Evolutionary conservation across 2,888 invertebrate species (phyloP).

Genomic region (Patella depressa): DNA sequence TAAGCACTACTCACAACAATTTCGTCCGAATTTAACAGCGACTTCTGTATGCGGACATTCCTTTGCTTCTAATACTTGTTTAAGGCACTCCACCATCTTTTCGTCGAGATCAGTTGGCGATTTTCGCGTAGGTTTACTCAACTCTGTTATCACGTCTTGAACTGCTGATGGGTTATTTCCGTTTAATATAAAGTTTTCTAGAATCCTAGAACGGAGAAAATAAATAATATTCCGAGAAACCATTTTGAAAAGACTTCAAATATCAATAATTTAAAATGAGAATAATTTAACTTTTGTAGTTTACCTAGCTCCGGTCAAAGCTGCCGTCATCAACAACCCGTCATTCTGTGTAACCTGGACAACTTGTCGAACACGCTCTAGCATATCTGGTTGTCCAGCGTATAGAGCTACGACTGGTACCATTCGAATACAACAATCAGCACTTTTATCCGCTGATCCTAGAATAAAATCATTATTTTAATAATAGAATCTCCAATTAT

Average conservation of each 20-base stretch:
- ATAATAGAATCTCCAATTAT: no score
- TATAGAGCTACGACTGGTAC: constrained; percentile 59
- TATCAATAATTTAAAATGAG: neutral
- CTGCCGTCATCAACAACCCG: constrained; percentile 51
- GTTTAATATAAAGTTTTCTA: constrained; percentile 42
- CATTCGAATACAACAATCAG: constrained; percentile 55
- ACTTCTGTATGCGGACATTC: constrained; percentile 30
- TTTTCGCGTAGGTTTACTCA: constrained; percentile 22
- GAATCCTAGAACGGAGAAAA: constrained; percentile 28
- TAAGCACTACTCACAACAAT: constrained; percentile 41
- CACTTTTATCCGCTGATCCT: constrained; percentile 57
- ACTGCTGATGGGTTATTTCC: constrained; percentile 36
- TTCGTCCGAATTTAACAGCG: constrained; percentile 37
- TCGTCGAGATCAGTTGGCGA: constrained; percentile 43
- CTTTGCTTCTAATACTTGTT: constrained; percentile 27
- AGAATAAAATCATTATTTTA: neutral
- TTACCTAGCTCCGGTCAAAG: constrained; percentile 59
- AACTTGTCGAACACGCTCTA: constrained; percentile 52
- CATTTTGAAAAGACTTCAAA: no score
- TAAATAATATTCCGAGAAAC: no score
- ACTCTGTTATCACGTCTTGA: constrained; percentile 44
- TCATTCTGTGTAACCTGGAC: constrained; percentile 54
- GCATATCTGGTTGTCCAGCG: constrained; percentile 59
- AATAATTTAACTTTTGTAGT: neutral
- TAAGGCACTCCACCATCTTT: constrained; percentile 35